Conservation (phyloP, 2,888 invertebrate genomes). For the Ormyrus pomaceus region DNA sequence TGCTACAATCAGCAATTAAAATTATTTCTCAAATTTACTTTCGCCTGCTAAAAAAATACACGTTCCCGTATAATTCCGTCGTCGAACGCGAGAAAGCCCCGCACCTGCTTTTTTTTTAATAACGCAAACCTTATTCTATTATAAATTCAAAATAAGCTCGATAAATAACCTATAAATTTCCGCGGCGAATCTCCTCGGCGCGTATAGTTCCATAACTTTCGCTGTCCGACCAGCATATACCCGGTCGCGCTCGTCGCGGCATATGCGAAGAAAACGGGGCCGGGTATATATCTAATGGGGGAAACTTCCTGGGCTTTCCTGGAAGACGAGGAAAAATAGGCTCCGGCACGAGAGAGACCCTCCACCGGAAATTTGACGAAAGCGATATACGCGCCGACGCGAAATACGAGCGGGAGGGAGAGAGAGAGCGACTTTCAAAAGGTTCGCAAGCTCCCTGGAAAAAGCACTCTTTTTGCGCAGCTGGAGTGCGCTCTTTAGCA, state of each 20-base stretch:
- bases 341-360: not conserved
- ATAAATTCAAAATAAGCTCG: no score
- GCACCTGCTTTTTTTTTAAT: no score
- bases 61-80: no score
- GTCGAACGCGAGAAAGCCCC: no score
- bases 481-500: not conserved
- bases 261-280: slow-evolving; percentile 5
- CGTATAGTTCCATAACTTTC: no score
- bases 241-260: not conserved
- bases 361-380: slow-evolving; percentile 49
- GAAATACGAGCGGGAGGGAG: not conserved
- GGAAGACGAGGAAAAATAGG: not conserved
- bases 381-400: slow-evolving; percentile 36
- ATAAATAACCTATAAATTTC: no score
- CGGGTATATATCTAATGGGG: not conserved
- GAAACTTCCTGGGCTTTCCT: slow-evolving; percentile 20
- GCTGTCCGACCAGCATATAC: no score
- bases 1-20: no score
- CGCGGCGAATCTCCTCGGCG: no score
- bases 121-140: no score
- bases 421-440: not conserved
- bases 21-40: no score
- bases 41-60: no score
- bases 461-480: slow-evolving; percentile 2
- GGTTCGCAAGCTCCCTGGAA: not conserved